Conservation (phyloP, 1,140 invertebrate species). For the Drosophila hydei region DNA sequence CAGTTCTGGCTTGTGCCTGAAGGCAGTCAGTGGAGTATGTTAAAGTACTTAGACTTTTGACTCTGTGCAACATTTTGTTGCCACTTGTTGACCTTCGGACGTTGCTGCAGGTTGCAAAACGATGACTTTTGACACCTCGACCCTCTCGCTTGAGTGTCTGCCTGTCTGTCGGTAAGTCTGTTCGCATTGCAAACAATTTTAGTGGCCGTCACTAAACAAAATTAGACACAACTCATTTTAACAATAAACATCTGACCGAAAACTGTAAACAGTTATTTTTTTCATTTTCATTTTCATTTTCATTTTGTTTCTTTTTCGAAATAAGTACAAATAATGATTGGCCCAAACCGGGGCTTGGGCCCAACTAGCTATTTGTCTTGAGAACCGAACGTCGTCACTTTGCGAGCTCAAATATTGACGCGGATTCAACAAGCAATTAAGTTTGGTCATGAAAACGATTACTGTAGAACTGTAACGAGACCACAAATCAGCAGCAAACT, state of each 20-base stretch:
- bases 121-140: constrained; percentile 55
- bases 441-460: constrained; percentile 49
- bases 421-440: constrained; percentile 77
- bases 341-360: constrained; percentile 10
- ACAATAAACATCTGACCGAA: constrained; percentile 43
- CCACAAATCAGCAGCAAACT: constrained; percentile 27
- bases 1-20: background rate
- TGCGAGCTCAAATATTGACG: constrained; percentile 57
- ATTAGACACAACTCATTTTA: constrained; percentile 71
- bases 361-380: background rate
- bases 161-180: constrained; percentile 6
- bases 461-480: constrained; percentile 60
- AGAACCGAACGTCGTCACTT: constrained; percentile 29
- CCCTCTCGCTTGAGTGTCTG: background rate
- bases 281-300: constrained; percentile 18
- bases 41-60: background rate
- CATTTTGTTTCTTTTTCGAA: constrained; percentile 27
- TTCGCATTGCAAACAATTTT: constrained; percentile 67
- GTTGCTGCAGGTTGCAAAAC: constrained; percentile 37
- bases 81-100: constrained; percentile 55
- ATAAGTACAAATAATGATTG: constrained; percentile 41
- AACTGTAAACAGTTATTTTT: constrained; percentile 58
- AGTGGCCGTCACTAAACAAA: constrained; percentile 63
- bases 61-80: constrained; percentile 46
- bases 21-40: background rate